A percentile compares a stretch with the other conserved stretches of the same genome.
Conservation (phyloP, 2,113 vertebrate genomes). For the Zosterops lateralis region DNA sequence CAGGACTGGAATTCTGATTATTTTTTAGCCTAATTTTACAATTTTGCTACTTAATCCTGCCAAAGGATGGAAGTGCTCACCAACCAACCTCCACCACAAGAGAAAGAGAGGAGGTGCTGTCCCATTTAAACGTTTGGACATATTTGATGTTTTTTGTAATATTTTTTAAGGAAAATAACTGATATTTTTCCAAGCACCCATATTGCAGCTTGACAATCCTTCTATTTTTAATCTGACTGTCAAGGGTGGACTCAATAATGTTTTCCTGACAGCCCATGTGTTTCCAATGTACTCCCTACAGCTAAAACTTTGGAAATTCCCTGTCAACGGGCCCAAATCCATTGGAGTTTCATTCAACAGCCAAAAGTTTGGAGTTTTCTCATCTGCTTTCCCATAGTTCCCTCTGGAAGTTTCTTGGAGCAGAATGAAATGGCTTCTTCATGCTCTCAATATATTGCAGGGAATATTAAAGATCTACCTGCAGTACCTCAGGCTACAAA, state of each 20-base stretch:
- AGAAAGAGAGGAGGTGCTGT: background rate
- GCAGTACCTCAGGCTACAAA: conserved; percentile 40
- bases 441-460: background rate
- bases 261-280: background rate
- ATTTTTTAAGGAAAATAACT: background rate
- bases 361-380: background rate
- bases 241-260: background rate
- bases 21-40: background rate
- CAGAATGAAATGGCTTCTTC: background rate
- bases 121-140: background rate
- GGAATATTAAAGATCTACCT: conserved; percentile 31
- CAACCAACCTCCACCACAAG: background rate
- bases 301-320: background rate
- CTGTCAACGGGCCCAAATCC: background rate
- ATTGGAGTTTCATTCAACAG: background rate
- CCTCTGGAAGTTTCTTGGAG: background rate
- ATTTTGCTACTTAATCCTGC: background rate
- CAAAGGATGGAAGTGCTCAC: background rate
- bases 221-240: background rate
- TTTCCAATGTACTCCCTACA: background rate
- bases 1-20: background rate
- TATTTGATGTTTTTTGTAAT: background rate
- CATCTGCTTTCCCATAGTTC: background rate
- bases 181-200: background rate
- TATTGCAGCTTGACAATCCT: background rate